phyloP scores from a whole-genome alignment of 2,113 vertebrate genomes.

The Ammodytes marinus region DNA sequence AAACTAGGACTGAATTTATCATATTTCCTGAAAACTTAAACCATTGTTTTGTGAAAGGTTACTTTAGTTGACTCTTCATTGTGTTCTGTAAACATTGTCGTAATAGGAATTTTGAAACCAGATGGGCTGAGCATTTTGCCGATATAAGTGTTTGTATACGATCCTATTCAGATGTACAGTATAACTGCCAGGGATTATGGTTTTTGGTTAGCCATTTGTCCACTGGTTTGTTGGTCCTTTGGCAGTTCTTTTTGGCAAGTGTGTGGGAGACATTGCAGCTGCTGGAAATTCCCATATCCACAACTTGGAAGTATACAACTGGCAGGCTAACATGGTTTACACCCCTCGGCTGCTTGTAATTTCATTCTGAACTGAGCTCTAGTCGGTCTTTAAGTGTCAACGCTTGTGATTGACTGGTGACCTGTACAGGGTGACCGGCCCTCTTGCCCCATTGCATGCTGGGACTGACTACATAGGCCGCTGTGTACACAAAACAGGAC shows the following conservation, averaged over 20 bases:
- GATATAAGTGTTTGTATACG: background rate
- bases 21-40: background rate
- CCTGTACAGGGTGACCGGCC: conserved; percentile 18
- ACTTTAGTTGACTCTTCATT: background rate
- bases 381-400: background rate
- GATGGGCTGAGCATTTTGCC: background rate
- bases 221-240: background rate
- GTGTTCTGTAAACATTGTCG: no score
- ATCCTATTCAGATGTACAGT: background rate
- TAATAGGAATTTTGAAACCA: background rate
- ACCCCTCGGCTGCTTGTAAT: background rate
- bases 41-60: background rate
- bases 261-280: background rate
- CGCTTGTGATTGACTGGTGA: conserved; percentile 16
- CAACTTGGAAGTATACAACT: background rate
- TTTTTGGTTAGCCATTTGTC: background rate
- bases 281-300: background rate
- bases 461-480: background rate
- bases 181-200: background rate
- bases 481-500: conserved; percentile 12
- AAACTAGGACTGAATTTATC: background rate
- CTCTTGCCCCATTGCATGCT: conserved; percentile 30
- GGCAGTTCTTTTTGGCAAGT: background rate
- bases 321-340: background rate
- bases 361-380: background rate